phyloP scores from a whole-genome alignment of 2,113 vertebrate genomes.

The Dinomys branickii region DNA sequence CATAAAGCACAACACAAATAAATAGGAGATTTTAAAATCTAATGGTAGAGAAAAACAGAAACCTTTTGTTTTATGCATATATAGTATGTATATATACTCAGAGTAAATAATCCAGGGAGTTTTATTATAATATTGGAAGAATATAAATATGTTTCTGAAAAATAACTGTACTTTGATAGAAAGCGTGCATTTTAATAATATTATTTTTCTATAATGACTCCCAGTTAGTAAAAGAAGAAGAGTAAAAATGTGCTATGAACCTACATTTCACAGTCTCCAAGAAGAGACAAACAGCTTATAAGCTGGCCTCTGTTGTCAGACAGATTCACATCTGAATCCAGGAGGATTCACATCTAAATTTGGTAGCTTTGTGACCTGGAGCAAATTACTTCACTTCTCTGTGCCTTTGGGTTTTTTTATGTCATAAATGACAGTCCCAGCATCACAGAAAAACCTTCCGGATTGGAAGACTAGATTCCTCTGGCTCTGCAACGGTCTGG shows the following conservation, averaged over 20 bases:
- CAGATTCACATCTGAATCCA: background rate
- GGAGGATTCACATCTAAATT: background rate
- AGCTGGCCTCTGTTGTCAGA: background rate
- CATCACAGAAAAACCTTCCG: background rate
- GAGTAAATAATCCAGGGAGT: background rate
- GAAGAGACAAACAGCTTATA: background rate
- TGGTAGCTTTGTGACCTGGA: background rate
- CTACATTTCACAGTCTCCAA: background rate
- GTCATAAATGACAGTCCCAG: background rate
- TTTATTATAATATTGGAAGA: constrained; percentile 19
- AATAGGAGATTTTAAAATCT: background rate
- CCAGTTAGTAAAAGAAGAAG: background rate
- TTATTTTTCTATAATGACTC: background rate
- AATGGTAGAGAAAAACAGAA: constrained; percentile 35
- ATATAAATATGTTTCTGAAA: constrained; percentile 35
- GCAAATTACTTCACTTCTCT: background rate
- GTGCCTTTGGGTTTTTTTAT: background rate
- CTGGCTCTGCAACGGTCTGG: background rate
- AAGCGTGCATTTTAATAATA: background rate
- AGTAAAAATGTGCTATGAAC: background rate
- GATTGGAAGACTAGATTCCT: background rate
- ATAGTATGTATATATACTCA: background rate
- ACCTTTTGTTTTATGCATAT: background rate
- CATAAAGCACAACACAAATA: background rate
- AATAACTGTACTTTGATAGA: background rate